Conservation (phyloP, 2,888 invertebrate genomes). For the Nudaria mundana region DNA sequence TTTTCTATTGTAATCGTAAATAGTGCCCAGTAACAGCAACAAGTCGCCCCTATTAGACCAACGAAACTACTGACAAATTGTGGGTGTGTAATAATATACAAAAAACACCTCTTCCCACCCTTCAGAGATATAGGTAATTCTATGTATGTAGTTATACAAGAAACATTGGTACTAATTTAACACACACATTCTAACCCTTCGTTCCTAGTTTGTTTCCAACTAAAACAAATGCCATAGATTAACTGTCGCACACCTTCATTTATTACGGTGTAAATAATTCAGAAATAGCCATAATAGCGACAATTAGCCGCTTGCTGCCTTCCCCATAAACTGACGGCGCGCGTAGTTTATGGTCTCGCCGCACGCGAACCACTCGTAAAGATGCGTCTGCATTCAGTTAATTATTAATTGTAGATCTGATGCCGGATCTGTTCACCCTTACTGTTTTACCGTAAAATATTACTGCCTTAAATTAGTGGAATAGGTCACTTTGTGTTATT, state of each 20-base stretch:
- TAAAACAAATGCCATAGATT: constrained; percentile 27
- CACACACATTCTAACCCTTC: background rate
- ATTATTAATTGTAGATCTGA: constrained; percentile 42
- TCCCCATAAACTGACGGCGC: constrained; percentile 34
- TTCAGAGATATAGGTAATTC: background rate
- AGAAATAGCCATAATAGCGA: constrained; percentile 43
- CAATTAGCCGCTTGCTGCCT: constrained; percentile 48
- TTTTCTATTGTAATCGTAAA: no score
- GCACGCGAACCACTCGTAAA: constrained; percentile 52
- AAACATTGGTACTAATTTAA: background rate
- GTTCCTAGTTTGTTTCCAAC: constrained; percentile 5
- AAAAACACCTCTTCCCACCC: no score
- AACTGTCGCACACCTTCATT: constrained; percentile 32
- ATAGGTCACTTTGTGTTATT: constrained; percentile 5
- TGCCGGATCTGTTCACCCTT: constrained; percentile 11
- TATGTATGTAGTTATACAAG: background rate
- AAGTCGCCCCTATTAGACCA: no score
- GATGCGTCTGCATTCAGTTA: constrained; percentile 41
- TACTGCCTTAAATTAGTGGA: constrained; percentile 19
- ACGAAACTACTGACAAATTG: no score
- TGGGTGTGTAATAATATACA: no score
- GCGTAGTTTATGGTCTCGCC: constrained; percentile 39
- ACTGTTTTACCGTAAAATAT: constrained; percentile 6
- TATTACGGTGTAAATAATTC: constrained; percentile 42
- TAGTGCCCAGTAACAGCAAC: no score